Conservation (phyloP, 2,113 vertebrate genomes). For the Ctenodactylus gundi region DNA sequence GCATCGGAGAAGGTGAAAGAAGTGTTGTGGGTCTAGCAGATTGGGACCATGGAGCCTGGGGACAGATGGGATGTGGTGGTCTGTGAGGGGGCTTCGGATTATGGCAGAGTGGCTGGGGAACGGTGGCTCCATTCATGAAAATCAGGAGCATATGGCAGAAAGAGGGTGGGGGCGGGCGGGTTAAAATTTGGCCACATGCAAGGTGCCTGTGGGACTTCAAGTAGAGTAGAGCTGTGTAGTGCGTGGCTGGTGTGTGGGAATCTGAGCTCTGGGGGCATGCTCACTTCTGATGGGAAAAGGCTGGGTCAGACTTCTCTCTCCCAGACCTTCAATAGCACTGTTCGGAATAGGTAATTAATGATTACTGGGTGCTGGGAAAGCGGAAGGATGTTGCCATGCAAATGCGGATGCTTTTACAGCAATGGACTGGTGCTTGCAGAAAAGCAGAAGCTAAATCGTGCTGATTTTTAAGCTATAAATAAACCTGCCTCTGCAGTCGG, state of each 20-base stretch:
- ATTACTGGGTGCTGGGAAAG: conserved; percentile 28
- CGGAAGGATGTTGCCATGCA: not conserved
- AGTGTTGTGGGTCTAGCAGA: not conserved
- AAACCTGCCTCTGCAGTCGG: conserved; percentile 22
- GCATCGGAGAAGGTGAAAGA: not conserved
- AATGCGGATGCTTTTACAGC: conserved; percentile 17
- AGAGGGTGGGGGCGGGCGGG: not conserved
- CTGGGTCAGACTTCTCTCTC: not conserved
- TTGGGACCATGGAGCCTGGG: not conserved
- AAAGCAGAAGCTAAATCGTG: conserved; percentile 41
- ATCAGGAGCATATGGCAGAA: not conserved
- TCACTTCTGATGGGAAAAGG: not conserved
- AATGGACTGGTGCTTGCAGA: conserved; percentile 9
- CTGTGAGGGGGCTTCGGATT: not conserved
- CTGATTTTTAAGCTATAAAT: conserved; percentile 66
- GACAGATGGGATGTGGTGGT: not conserved
- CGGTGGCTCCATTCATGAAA: not conserved
- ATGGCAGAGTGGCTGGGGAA: not conserved
- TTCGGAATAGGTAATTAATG: conserved; percentile 52
- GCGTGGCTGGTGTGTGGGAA: not conserved
- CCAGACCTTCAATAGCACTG: not conserved
- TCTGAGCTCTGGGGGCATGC: not conserved
- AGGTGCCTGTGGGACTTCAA: not conserved
- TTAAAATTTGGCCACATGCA: not conserved
- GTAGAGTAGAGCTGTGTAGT: not conserved